phyloP scores from a whole-genome alignment of 1,140 invertebrate species.

The Cryptotermes secundus region DNA sequence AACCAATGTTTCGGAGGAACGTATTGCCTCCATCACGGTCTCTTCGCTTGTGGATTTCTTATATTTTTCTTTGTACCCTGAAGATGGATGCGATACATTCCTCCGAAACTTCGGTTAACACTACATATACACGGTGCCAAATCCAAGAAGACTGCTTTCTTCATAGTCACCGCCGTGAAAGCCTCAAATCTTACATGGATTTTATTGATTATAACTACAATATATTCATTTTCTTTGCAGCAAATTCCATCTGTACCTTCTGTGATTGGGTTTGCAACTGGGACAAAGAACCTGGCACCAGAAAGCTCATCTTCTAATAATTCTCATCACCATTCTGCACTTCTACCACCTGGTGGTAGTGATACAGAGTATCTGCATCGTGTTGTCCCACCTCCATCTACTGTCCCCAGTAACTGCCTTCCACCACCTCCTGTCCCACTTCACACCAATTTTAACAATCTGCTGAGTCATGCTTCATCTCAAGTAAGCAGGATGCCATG shows the following conservation, averaged over 20 bases:
- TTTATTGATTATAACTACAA: no score
- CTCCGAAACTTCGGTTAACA: no score
- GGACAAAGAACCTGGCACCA: not conserved
- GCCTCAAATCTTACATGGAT: no score
- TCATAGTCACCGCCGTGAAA: no score
- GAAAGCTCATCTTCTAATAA: not conserved
- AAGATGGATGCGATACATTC: no score
- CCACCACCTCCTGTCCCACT: constrained; percentile 8
- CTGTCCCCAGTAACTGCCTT: not conserved
- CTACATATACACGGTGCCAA: no score
- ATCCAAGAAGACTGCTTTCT: no score
- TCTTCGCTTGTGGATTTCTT: no score
- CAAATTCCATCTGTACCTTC: not conserved
- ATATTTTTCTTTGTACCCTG: no score
- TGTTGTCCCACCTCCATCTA: not conserved
- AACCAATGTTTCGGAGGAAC: no score
- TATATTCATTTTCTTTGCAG: not conserved
- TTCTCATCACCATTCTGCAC: not conserved
- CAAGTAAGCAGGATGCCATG: not conserved
- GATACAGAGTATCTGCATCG: not conserved
- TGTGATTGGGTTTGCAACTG: not conserved
- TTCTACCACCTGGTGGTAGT: not conserved
- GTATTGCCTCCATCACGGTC: no score
- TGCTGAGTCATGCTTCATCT: not conserved
- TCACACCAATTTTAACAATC: not conserved